Evolutionary conservation across 2,797 vertebrate genomes (phyloP).

Genomic region (Cossypha dichroa): DNA sequence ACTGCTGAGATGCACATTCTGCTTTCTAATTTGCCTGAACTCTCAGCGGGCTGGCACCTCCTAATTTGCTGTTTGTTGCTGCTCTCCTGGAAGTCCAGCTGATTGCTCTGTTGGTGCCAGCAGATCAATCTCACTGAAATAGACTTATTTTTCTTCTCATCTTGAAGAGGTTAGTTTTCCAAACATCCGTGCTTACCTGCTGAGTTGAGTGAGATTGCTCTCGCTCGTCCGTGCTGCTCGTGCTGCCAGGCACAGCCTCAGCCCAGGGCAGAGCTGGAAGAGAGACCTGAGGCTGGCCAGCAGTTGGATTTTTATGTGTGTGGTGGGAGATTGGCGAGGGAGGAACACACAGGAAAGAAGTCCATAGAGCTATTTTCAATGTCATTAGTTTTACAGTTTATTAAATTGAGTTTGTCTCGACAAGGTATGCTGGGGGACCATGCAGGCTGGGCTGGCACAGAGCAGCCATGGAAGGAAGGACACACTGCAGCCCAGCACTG

Average conservation of each 20-base stretch:
- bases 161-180: slow-evolving; percentile 39
- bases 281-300: neutral
- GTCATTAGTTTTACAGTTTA: neutral
- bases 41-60: slow-evolving; percentile 21
- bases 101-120: slow-evolving; percentile 17
- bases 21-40: slow-evolving; percentile 6
- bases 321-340: neutral
- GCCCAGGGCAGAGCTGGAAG: neutral
- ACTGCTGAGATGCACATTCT: neutral
- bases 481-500: neutral
- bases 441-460: neutral
- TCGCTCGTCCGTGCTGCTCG: fast-evolving
- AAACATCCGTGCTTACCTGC: slow-evolving; percentile 47
- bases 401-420: neutral
- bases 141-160: slow-evolving; percentile 8
- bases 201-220: slow-evolving; percentile 13
- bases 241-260: neutral
- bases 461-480: neutral
- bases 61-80: slow-evolving; percentile 51
- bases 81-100: slow-evolving; percentile 29
- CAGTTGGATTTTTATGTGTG: neutral
- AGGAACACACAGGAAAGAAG: neutral
- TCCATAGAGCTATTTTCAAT: neutral
- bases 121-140: slow-evolving; percentile 39
- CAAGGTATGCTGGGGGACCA: neutral